phyloP scores from a whole-genome alignment of 2,797 vertebrate species.

The Perodicticus potto region DNA sequence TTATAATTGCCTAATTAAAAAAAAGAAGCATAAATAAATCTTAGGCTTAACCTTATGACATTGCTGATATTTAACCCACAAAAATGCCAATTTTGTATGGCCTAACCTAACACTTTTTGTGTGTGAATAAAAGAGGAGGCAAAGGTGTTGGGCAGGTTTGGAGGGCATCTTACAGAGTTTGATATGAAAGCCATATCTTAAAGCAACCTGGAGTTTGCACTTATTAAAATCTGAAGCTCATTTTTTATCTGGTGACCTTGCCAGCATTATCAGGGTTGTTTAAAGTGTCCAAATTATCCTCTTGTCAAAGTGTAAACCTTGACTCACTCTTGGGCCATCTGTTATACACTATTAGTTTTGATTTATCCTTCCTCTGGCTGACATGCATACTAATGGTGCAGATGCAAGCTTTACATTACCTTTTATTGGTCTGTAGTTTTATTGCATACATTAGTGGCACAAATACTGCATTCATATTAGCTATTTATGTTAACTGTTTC shows the following conservation, averaged over 20 bases:
- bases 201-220: conserved; percentile 68
- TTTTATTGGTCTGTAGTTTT: conserved; percentile 79
- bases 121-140: not conserved
- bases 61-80: not conserved
- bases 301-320: conserved; percentile 79
- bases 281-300: conserved; percentile 75
- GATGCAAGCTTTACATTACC: conserved; percentile 81
- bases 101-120: not conserved
- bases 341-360: conserved; percentile 79
- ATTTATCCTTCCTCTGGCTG: conserved; percentile 81
- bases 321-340: conserved; percentile 78
- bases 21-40: not conserved
- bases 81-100: not conserved
- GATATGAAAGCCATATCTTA: conserved; percentile 6
- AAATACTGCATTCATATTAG: conserved; percentile 75
- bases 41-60: conserved; percentile 20
- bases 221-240: conserved; percentile 72
- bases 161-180: not conserved
- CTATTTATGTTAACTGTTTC: conserved; percentile 64
- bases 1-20: not conserved
- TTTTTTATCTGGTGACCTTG: conserved; percentile 81
- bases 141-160: not conserved
- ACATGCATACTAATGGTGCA: conserved; percentile 64
- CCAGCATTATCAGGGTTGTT: conserved; percentile 81
- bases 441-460: conserved; percentile 71